phyloP scores from a whole-genome alignment of 2,888 invertebrate species.

The Temnothorax ravouxi region DNA sequence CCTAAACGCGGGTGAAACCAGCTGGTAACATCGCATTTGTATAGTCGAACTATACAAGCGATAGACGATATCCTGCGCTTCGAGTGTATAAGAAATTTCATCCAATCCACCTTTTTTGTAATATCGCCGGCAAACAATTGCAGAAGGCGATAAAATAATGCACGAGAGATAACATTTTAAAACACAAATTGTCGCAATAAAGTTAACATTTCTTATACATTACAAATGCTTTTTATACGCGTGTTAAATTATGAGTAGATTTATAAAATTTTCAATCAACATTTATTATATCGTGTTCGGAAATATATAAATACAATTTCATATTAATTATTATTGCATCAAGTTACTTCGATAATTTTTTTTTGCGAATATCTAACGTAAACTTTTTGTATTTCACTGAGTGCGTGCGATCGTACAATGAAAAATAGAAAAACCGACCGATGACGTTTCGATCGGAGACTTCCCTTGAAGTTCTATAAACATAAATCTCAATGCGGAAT shows the following conservation, averaged over 20 bases:
- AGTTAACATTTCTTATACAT: neutral
- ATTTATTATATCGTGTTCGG: neutral
- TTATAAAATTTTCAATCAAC: neutral
- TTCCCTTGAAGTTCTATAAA: constrained; percentile 37
- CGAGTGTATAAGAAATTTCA: constrained; percentile 54
- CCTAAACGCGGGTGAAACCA: constrained; percentile 68
- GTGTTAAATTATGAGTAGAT: neutral
- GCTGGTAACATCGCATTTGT: constrained; percentile 70
- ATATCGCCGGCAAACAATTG: constrained; percentile 55
- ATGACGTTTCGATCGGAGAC: constrained; percentile 30
- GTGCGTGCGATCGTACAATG: neutral
- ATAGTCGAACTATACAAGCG: constrained; percentile 63
- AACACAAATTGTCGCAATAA: neutral
- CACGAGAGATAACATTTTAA: neutral
- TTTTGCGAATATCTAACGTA: neutral
- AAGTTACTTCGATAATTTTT: neutral
- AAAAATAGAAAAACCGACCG: constrained; percentile 29
- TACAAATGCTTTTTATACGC: neutral
- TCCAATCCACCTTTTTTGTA: constrained; percentile 47
- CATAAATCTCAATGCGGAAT: constrained; percentile 47
- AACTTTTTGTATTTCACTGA: neutral
- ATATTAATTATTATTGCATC: constrained; percentile 8
- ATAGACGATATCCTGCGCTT: constrained; percentile 56
- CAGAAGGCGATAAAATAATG: neutral
- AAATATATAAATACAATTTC: neutral